Evolutionary conservation across 2,888 invertebrate species (phyloP).

Genomic region (Ernsta delagoae): DNA sequence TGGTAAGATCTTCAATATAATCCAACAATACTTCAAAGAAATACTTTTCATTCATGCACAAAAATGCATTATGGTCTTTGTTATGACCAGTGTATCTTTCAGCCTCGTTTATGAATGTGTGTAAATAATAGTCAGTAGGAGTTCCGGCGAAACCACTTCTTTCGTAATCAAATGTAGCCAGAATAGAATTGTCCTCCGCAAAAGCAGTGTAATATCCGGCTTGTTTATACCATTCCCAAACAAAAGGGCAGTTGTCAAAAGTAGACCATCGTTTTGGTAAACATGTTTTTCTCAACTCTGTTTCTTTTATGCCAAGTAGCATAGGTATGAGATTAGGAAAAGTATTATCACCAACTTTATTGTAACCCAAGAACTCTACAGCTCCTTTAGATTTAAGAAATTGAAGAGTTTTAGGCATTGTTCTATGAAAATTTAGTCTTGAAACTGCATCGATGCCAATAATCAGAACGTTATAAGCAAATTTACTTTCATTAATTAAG

Average conservation of each 20-base stretch:
- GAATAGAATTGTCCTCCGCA: conserved; percentile 90
- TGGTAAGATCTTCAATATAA: conserved; percentile 86
- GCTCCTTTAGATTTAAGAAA: conserved; percentile 85
- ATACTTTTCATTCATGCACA: conserved; percentile 87
- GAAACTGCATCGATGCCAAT: conserved; percentile 94
- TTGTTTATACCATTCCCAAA: conserved; percentile 91
- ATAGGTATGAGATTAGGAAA: conserved; percentile 94
- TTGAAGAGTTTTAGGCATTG: conserved; percentile 88
- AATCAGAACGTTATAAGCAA: conserved; percentile 87
- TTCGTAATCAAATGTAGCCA: conserved; percentile 90
- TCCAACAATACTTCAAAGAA: conserved; percentile 88
- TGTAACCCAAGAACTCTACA: conserved; percentile 93
- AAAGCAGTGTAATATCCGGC: conserved; percentile 90
- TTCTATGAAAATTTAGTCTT: conserved; percentile 91
- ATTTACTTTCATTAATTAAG: conserved; percentile 38
- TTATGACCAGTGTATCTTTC: conserved; percentile 84
- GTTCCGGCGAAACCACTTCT: conserved; percentile 88
- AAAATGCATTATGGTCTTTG: conserved; percentile 82
- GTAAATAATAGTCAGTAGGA: conserved; percentile 93
- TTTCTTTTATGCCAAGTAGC: conserved; percentile 87
- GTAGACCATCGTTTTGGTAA: conserved; percentile 75
- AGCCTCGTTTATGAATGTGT: conserved; percentile 88
- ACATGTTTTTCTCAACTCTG: conserved; percentile 85
- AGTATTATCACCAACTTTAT: conserved; percentile 96
- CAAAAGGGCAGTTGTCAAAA: conserved; percentile 90